Percentiles rank a stretch among this genome's conserved stretches.
Evolutionary conservation across 2,888 invertebrate genomes (phyloP).

Genomic region (Achlya flavicornis): DNA sequence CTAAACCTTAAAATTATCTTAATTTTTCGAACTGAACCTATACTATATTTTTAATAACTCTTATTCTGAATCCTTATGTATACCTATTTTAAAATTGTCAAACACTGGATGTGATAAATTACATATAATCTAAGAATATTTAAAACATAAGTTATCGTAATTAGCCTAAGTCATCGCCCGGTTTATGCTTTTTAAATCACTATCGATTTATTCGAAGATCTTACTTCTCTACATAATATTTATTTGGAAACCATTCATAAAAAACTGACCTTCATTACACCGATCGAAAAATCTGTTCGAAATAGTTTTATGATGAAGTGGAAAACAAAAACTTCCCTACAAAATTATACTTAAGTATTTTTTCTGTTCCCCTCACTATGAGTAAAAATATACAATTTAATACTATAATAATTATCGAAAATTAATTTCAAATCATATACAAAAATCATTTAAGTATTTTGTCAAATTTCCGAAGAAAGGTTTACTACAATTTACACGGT

Average conservation of each 20-base stretch:
- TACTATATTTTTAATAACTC: conserved; percentile 11
- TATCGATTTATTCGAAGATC: conserved; percentile 18
- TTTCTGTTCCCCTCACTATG: conserved; percentile 7
- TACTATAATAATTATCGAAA: background rate
- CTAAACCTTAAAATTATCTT: background rate
- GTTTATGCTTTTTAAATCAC: conserved; percentile 29
- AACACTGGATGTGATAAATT: conserved; percentile 45
- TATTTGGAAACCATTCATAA: conserved; percentile 6
- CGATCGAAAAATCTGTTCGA: background rate
- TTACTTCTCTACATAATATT: conserved; percentile 11
- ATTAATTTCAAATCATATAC: background rate
- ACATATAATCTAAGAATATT: conserved; percentile 27
- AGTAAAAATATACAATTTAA: background rate
- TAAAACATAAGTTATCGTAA: conserved; percentile 1
- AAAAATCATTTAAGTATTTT: background rate
- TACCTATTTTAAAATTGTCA: conserved; percentile 24
- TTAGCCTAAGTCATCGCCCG: conserved; percentile 50
- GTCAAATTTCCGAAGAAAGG: background rate
- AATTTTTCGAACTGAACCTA: background rate
- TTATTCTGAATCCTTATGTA: conserved; percentile 15
- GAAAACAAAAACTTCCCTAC: background rate
- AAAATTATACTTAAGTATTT: background rate
- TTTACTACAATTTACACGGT: conserved; percentile 1
- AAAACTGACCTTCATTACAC: conserved; percentile 7
- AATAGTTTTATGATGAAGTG: background rate